Evolutionary conservation across 2,888 invertebrate genomes (phyloP).

Genomic region (Lobophora halterata): DNA sequence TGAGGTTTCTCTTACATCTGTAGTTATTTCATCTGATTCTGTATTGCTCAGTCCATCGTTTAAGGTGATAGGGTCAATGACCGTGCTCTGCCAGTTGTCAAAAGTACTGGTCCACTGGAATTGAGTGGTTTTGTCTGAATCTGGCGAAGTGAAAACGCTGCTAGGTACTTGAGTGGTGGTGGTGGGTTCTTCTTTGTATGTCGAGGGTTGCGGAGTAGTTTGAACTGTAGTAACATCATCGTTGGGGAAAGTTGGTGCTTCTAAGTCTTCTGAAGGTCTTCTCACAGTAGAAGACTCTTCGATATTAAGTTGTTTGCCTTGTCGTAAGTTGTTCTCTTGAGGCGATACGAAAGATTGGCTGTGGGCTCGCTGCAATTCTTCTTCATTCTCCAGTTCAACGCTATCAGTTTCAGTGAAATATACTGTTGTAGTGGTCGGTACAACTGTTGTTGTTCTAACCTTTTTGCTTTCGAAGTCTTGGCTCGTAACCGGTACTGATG

Average conservation of each 20-base stretch:
- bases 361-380: constrained; percentile 84
- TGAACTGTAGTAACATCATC: constrained; percentile 51
- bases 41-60: constrained; percentile 83
- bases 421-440: constrained; percentile 56
- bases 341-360: constrained; percentile 85
- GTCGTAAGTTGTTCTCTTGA: constrained; percentile 69
- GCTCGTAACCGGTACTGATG: constrained; percentile 50
- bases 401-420: constrained; percentile 68
- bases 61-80: constrained; percentile 86
- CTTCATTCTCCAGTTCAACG: constrained; percentile 78
- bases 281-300: constrained; percentile 47
- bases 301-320: constrained; percentile 63
- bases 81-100: constrained; percentile 84
- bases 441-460: constrained; percentile 50
- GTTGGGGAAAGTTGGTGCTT: constrained; percentile 62
- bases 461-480: constrained; percentile 67
- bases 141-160: constrained; percentile 64
- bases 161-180: constrained; percentile 52
- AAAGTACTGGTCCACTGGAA: constrained; percentile 66
- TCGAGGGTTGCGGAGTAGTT: constrained; percentile 52
- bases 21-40: constrained; percentile 44
- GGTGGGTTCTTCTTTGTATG: constrained; percentile 51
- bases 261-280: constrained; percentile 66
- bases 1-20: constrained; percentile 24
- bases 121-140: constrained; percentile 68